Evolutionary conservation across 1,140 invertebrate species (phyloP).

Genomic region (Octopus sinensis): DNA sequence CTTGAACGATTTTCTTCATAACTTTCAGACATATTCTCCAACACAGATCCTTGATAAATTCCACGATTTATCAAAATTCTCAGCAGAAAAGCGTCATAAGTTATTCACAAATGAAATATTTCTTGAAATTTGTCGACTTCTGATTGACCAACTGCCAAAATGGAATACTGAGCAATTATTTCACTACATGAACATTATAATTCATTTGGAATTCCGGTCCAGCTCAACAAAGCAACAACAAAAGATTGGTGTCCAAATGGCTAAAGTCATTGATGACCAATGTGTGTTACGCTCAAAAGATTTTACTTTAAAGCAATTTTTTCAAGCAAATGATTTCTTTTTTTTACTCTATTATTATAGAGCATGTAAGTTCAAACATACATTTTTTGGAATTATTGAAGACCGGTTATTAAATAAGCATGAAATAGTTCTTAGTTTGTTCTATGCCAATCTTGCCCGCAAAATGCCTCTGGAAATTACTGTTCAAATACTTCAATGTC

Average conservation of each 20-base stretch:
- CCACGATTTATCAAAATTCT: neutral
- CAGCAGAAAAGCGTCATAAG: neutral
- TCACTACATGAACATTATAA: neutral
- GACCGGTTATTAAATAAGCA: neutral
- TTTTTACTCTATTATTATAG: neutral
- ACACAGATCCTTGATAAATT: neutral
- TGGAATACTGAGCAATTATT: neutral
- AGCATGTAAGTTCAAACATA: neutral
- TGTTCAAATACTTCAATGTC: neutral
- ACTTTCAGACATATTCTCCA: too few relatives aligned
- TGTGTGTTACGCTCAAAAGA: neutral
- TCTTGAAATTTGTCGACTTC: neutral
- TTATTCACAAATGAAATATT: neutral
- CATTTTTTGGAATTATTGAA: neutral
- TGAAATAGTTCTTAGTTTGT: neutral
- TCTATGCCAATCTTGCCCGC: neutral
- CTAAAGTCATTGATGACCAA: neutral
- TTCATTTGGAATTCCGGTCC: neutral
- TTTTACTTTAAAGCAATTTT: neutral
- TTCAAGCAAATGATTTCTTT: neutral
- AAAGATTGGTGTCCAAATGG: neutral
- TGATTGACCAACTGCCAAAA: neutral
- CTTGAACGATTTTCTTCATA: too few relatives aligned
- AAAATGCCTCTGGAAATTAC: neutral
- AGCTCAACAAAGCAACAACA: neutral